A percentile compares a stretch with the other conserved stretches of the same genome.
Evolutionary conservation across 1,140 invertebrate species (phyloP).

Genomic region (Drosophila littoralis): DNA sequence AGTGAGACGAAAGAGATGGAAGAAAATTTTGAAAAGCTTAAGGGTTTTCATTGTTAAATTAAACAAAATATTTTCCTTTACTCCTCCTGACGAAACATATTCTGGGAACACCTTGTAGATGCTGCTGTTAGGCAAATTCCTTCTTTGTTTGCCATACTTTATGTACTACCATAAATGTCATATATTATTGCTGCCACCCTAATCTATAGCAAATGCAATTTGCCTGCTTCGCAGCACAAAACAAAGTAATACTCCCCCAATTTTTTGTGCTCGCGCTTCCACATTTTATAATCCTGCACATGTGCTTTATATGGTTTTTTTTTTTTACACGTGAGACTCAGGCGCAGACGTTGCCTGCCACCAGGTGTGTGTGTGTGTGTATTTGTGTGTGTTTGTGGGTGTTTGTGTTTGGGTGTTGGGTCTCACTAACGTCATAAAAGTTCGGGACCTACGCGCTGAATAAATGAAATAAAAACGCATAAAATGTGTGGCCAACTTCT

Average conservation of each 20-base stretch:
- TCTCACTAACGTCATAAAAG: slow-evolving; percentile 57
- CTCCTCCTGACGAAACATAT: neutral
- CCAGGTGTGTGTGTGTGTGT: slow-evolving; percentile 12
- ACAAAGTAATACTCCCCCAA: slow-evolving; percentile 31
- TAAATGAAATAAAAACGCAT: slow-evolving; percentile 76
- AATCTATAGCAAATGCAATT: slow-evolving; percentile 78
- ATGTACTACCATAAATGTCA: slow-evolving; percentile 72
- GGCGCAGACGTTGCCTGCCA: slow-evolving; percentile 7
- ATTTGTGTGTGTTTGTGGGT: neutral
- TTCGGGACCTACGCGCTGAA: slow-evolving; percentile 39
- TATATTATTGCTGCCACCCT: slow-evolving; percentile 63
- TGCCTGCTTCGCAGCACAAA: slow-evolving; percentile 47
- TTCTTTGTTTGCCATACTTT: slow-evolving; percentile 35
- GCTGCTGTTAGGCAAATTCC: neutral
- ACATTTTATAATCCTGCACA: slow-evolving; percentile 73
- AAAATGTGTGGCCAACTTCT: slow-evolving; percentile 58
- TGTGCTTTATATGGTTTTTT: slow-evolving; percentile 70
- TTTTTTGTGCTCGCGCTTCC: neutral
- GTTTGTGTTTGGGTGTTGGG: neutral
- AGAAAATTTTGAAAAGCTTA: too few relatives aligned
- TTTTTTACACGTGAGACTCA: slow-evolving; percentile 32
- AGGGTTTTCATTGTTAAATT: too few relatives aligned
- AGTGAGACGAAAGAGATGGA: too few relatives aligned
- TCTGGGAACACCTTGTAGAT: slow-evolving; percentile 5
- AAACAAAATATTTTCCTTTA: too few relatives aligned